Percentiles rank a stretch among this genome's conserved stretches.
Evolutionary conservation across 2,888 invertebrate species (phyloP).

Genomic region (Himalopsyche japonica): DNA sequence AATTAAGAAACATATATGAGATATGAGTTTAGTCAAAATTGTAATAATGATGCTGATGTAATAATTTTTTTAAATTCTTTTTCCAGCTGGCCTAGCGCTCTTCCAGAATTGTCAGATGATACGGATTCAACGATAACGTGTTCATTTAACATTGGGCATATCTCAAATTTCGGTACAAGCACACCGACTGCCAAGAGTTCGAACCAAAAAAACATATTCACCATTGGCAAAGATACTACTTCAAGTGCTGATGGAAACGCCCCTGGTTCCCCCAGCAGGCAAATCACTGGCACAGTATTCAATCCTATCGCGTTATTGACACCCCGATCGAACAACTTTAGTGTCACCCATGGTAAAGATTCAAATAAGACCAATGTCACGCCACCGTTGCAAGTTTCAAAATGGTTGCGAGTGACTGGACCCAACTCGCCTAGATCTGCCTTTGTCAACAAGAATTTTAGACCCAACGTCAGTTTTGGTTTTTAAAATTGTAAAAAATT

Average conservation of each 20-base stretch:
- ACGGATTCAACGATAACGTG: constrained; percentile 37
- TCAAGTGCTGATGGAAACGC: neutral
- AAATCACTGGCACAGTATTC: constrained; percentile 18
- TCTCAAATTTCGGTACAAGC: constrained; percentile 20
- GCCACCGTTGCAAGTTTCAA: constrained; percentile 49
- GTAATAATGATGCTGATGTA: too few species aligned
- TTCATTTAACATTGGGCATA: constrained; percentile 32
- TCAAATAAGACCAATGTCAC: constrained; percentile 10
- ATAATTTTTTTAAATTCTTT: too few species aligned
- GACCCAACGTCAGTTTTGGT: constrained; percentile 56
- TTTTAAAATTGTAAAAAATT: constrained; percentile 44
- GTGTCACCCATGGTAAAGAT: neutral
- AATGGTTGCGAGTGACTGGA: constrained; percentile 64
- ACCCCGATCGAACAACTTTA: constrained; percentile 8
- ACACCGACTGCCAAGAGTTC: constrained; percentile 22
- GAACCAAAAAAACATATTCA: constrained; percentile 10
- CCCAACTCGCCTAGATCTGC: constrained; percentile 61
- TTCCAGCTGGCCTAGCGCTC: constrained; percentile 46
- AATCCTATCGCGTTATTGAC: constrained; percentile 29
- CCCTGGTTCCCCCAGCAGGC: neutral
- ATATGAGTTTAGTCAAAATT: too few species aligned
- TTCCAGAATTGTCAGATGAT: constrained; percentile 38
- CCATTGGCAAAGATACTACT: constrained; percentile 11
- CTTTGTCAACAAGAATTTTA: constrained; percentile 48
- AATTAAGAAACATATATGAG: too few species aligned